These are phyloP conservation scores for Microdon myrmicae DNA, from an alignment of 2,888 invertebrate species.

Conservation along the genomic window DNA sequence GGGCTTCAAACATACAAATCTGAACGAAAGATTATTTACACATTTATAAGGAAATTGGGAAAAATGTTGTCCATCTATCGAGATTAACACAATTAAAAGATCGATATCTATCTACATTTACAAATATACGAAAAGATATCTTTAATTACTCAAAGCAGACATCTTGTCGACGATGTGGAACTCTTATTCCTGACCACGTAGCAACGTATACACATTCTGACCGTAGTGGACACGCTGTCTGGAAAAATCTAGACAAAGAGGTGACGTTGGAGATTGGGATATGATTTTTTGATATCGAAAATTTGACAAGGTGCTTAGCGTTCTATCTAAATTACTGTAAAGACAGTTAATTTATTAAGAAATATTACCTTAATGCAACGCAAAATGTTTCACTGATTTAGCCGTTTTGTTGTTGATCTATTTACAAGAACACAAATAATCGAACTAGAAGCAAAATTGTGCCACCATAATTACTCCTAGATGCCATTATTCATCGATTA, in stretches of 20 bases:
- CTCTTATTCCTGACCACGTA: no score
- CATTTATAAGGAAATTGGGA: constrained; percentile 26
- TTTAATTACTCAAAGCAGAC: constrained; percentile 24
- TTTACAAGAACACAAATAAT: no score
- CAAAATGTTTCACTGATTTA: neutral
- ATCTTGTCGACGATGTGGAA: constrained; percentile 23
- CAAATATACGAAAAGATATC: constrained; percentile 12
- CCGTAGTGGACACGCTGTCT: constrained; percentile 32
- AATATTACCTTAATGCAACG: no score
- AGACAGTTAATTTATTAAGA: no score
- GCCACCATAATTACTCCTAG: no score
- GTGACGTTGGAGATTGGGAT: no score
- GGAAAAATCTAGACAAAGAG: neutral
- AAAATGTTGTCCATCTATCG: constrained; percentile 18
- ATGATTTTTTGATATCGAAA: neutral
- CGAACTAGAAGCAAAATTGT: no score
- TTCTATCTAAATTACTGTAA: no score
- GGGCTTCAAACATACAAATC: no score
- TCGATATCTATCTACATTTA: constrained; percentile 20
- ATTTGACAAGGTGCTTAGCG: no score
- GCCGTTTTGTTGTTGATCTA: neutral
- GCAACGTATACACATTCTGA: no score
- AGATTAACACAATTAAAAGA: constrained; percentile 24
- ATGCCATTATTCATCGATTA: no score
- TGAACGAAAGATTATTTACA: constrained; percentile 37